Evolutionary conservation across 2,888 invertebrate genomes (phyloP).

Genomic region (Petrolisthes cinctipes): DNA sequence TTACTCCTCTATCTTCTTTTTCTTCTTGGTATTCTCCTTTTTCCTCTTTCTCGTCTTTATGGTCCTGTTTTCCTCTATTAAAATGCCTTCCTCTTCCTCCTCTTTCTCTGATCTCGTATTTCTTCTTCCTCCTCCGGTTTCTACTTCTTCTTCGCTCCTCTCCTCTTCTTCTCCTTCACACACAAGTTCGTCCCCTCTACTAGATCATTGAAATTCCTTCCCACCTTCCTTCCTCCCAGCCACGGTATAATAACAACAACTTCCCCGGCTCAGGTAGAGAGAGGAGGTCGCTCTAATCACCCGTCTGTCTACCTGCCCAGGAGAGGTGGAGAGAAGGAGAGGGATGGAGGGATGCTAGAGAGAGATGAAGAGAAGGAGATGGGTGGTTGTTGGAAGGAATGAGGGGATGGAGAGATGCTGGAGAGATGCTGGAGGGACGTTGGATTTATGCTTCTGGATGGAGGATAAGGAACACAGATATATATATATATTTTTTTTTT

Average conservation of each 20-base stretch:
- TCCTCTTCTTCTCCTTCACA: constrained; percentile 3
- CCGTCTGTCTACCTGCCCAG: constrained; percentile 3
- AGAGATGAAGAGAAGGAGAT: background rate
- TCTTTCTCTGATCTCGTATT: background rate
- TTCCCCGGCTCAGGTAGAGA: background rate
- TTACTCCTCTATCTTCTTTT: background rate
- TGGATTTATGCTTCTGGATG: too few species aligned
- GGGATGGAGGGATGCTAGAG: background rate
- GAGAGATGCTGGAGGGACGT: too few species aligned
- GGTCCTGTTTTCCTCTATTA: background rate
- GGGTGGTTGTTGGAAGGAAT: background rate
- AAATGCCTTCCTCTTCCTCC: background rate
- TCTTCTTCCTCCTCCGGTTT: background rate
- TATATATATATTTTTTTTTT: too few species aligned
- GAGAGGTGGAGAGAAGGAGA: background rate
- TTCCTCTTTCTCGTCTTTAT: background rate
- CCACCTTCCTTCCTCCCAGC: background rate
- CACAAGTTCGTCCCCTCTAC: background rate
- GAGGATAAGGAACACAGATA: too few species aligned
- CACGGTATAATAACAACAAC: background rate
- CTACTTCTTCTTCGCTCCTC: background rate
- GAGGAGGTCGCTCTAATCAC: background rate
- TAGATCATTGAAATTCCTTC: constrained; percentile 13
- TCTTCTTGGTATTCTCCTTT: background rate
- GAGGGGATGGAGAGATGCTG: background rate